A percentile compares a stretch with the other conserved stretches of the same genome.
Conservation (phyloP, 2,888 invertebrate genomes). For the Graphium colonna region DNA sequence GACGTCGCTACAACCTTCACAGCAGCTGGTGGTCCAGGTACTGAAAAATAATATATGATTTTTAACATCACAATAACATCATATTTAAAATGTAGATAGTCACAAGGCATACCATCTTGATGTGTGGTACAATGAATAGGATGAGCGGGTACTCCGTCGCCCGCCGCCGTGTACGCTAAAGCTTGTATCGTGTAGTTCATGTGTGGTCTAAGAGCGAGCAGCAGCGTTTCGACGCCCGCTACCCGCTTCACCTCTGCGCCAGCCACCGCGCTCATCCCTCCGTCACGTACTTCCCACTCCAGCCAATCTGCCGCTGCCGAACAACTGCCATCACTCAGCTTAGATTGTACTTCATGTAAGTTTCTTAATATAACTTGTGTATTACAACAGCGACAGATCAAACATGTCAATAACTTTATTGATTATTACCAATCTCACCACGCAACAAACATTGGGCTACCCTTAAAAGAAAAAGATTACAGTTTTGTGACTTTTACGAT, state of each 20-base stretch:
- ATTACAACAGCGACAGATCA: neutral
- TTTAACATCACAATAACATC: no score
- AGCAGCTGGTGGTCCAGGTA: conserved; percentile 90
- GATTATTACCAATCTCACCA: neutral
- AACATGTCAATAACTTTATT: neutral
- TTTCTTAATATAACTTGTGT: neutral
- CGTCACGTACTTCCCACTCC: conserved; percentile 68
- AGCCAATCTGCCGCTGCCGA: conserved; percentile 75
- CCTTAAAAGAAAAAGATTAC: no score
- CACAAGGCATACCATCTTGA: conserved; percentile 85
- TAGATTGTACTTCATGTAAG: conserved; percentile 39
- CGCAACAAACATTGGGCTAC: neutral
- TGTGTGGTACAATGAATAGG: conserved; percentile 90
- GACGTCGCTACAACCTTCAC: conserved; percentile 92
- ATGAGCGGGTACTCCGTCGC: conserved; percentile 89
- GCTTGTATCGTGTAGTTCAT: conserved; percentile 94
- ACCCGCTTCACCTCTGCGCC: conserved; percentile 88
- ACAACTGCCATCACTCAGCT: conserved; percentile 76
- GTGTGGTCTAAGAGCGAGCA: conserved; percentile 89
- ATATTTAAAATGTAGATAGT: neutral
- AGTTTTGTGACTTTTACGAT: no score
- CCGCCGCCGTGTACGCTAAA: conserved; percentile 90
- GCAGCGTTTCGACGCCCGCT: conserved; percentile 87
- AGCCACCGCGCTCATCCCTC: conserved; percentile 43
- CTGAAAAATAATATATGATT: no score